A percentile compares a stretch with the other conserved stretches of the same genome.
Conservation (phyloP, 2,113 vertebrate species). For the Leiothrix lutea region DNA sequence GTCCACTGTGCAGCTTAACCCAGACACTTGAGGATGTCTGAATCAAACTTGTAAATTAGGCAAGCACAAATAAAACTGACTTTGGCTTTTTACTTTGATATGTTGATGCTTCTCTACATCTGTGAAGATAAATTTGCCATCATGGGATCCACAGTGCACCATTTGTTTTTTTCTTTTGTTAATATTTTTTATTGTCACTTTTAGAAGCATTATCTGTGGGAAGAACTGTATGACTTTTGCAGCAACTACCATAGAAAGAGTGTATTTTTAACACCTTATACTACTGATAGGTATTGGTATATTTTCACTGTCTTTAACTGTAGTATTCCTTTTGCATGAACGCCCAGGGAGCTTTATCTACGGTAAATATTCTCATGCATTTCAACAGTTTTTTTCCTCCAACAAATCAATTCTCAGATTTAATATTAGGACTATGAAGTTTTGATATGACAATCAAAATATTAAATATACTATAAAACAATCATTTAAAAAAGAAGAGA, state of each 20-base stretch:
- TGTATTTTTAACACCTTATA: not conserved
- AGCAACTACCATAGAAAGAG: not conserved
- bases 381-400: not conserved
- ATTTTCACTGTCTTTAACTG: not conserved
- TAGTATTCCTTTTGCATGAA: not conserved
- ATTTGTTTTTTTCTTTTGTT: not conserved
- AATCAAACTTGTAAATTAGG: not conserved
- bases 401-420: not conserved
- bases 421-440: not conserved
- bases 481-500: not conserved
- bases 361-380: not conserved
- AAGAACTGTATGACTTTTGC: not conserved
- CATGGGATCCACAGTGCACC: accelerated
- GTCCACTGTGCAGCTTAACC: not conserved
- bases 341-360: not conserved
- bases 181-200: not conserved
- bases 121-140: not conserved
- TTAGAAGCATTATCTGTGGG: not conserved
- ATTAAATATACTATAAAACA: not conserved
- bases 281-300: not conserved
- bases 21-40: not conserved
- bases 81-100: not conserved
- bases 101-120: not conserved
- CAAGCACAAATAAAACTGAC: not conserved
- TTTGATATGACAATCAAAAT: not conserved